Base-by-base conservation (phyloP, 2,113 vertebrate species). In the Sturnus vulgaris region DNA sequence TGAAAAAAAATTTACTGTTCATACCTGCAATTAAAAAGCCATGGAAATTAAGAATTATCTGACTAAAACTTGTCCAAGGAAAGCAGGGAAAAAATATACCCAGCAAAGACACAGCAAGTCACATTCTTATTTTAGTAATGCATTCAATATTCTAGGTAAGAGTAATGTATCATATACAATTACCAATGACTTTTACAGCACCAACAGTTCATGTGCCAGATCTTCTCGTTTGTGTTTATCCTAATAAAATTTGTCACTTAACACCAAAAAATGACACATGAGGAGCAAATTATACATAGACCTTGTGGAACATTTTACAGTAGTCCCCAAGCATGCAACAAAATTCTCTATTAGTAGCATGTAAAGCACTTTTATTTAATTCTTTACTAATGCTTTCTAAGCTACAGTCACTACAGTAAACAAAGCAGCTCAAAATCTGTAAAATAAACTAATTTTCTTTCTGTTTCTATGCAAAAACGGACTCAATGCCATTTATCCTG, bases 401-500 rank as follows among this genome's bases (percentile, higher is more conserved):
- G 76, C 72, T 90, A 60, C 59, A 95, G 96, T 85, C 56, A 91
- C 22, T 87, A 59, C 6, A 71, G 39, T 79, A 91, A 96, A 94
- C 35, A 96, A 95, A 97, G 47, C 76, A 30, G 5, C 30, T 53
- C 63, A 93, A 82, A 95, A 65, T 97, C 92, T 77, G 40, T 90
- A 95, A 97, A 97, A 95, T 75, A 97, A 96, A 97, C 65, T 92
- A 20, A 91, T 97, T 97, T 95, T 86, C 88, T 95, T 89, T 95
- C 87, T 18, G 70, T 95, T 94, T 93, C 65, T 85, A 44, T 90
- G 82, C 52, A 97, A 96, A 95, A 96, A 92, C 66, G 79, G 57
- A 93, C 86, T 90, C 39, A 94, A 19, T 90, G 83, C 37, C 82
- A 83, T 93, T 96, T 96, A 94, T 85, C 33, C 55, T 28, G 39